Evolutionary conservation across 2,888 invertebrate genomes (phyloP).

Genomic region (Drosophila seclusa): DNA sequence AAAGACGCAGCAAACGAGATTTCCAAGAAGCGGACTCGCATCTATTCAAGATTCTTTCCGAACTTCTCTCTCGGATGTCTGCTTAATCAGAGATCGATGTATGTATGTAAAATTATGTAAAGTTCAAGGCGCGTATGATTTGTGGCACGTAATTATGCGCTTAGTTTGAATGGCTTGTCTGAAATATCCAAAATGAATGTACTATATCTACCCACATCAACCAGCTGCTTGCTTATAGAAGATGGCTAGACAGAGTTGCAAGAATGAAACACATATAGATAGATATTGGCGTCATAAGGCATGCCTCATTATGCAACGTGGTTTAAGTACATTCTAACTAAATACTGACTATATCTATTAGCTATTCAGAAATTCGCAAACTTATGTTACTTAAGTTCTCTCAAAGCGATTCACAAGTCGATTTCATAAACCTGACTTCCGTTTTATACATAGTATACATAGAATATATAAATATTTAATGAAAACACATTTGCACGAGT

Average conservation of each 20-base stretch:
- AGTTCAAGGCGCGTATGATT: conserved; percentile 40
- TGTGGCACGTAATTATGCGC: conserved; percentile 50
- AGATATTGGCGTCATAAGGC: no score
- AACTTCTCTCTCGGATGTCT: not conserved
- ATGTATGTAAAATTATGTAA: conserved; percentile 48
- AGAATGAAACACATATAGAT: not conserved
- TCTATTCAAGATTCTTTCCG: not conserved
- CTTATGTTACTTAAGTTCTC: not conserved
- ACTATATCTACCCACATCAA: not conserved
- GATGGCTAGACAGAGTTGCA: not conserved
- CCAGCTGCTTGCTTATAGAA: conserved; percentile 4
- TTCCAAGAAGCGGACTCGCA: conserved; percentile 46
- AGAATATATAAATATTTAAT: not conserved
- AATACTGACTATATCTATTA: not conserved
- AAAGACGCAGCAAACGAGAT: conserved; percentile 44
- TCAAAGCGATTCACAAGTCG: not conserved
- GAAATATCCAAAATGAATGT: conserved; percentile 23
- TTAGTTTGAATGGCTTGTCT: conserved; percentile 46
- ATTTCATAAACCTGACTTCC: conserved; percentile 24
- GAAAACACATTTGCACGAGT: conserved; percentile 1
- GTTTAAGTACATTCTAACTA: not conserved
- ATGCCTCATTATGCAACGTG: not conserved
- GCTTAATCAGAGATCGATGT: not conserved
- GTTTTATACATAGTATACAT: conserved; percentile 9
- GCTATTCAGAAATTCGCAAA: not conserved